A percentile compares a stretch with the other conserved stretches of the same genome.
These are phyloP conservation scores for Agonopterix subpropinquella DNA, from an alignment of 2,888 invertebrate genomes.

Conservation along the genomic window DNA sequence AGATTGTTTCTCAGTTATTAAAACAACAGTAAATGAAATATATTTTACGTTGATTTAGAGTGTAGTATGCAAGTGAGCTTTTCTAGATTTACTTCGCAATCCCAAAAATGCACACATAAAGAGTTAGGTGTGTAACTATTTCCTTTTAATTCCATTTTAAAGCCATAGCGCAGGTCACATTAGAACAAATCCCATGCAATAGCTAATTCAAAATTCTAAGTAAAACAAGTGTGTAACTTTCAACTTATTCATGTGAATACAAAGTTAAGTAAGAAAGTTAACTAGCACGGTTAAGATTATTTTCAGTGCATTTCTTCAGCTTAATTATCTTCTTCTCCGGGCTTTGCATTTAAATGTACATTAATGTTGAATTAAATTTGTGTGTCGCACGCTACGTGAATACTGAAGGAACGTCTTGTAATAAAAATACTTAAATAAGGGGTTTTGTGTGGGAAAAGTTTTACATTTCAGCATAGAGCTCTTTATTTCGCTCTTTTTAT, in stretches of 20 bases:
- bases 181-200: neutral
- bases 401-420: constrained; percentile 18
- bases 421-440: constrained; percentile 4
- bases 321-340: constrained; percentile 49
- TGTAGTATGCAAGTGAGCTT: too few species aligned
- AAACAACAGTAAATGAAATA: too few species aligned
- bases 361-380: constrained; percentile 59
- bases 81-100: too few species aligned
- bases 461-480: too few species aligned
- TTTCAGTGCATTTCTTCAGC: constrained; percentile 52
- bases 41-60: too few species aligned
- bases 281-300: constrained; percentile 46
- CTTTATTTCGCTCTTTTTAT: too few species aligned
- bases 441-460: too few species aligned
- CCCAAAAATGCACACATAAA: too few species aligned
- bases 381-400: constrained; percentile 33
- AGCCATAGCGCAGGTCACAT: too few species aligned
- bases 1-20: too few species aligned
- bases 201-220: neutral
- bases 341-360: constrained; percentile 70
- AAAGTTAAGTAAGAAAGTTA: constrained; percentile 2
- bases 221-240: neutral
- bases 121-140: too few species aligned
- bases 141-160: too few species aligned
- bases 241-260: neutral